Evolutionary conservation across 1,140 invertebrate species (phyloP), one percentile per base, ranked within the genome.

Genomic region (Coenobita brevimanus): DNA sequence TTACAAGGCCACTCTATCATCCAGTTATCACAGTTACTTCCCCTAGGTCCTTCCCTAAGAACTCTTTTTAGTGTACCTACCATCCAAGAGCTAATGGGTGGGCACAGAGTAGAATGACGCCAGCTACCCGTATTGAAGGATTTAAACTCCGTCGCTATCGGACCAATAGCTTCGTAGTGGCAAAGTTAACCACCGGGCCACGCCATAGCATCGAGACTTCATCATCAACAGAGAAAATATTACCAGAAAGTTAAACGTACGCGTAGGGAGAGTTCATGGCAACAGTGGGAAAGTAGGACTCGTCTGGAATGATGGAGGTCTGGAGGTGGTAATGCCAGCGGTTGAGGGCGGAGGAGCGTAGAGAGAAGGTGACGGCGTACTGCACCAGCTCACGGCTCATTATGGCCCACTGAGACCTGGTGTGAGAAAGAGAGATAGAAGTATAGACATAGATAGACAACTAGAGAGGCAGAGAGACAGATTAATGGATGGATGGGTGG

Each of bases 281-380:
- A 17, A 89, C 71, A 6, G 89, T 89, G 33, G 89, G 83, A 57
- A 87, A 82, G 84, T 82, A 89, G 43, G 75, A 76, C 43, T 89
- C 89, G 79, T 89, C 89, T 6, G 89, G 89, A 21, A 89, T 67
- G 69, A 89, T 79, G 24, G 89, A 82, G 17, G 79, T 89, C 57
- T 81, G 79, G 30, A 89, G 27, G 83, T 89, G 81, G 38, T 64
- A 89, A 21, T 89, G 89, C 54, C 79, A 87, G 4, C 89, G 89
- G 33, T 87, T 86, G 3, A 87, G 6, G 3, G 27, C 13, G n/a
- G 21, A 6, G 0, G 67, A 78, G 21, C 89, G 67, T 4, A 33
- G 69, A 21, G 10, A 21, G 8, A 21, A 50, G 50, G 75, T 87
- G 79, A 89, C 50, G 13, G 76, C 76, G 84, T 89, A 89, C 43